Evolutionary conservation across 1,140 invertebrate species (phyloP).

Genomic region (Drosophila kanapiae): DNA sequence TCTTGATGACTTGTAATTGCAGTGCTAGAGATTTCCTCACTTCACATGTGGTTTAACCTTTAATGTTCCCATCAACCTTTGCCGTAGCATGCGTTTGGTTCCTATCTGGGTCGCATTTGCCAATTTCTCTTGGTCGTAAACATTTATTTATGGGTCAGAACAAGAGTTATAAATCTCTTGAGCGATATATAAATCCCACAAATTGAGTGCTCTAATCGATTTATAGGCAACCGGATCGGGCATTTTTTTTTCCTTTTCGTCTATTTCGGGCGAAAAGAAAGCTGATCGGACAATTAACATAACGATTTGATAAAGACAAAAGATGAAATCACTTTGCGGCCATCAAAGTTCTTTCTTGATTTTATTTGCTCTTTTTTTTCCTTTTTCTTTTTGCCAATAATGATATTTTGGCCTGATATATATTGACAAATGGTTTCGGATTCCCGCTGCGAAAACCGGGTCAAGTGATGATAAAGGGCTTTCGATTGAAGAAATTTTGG

Average conservation of each 20-base stretch:
- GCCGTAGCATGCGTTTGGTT: not conserved
- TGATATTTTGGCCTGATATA: slow-evolving; percentile 39
- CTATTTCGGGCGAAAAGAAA: slow-evolving; percentile 32
- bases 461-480: slow-evolving; percentile 66
- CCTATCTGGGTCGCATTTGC: slow-evolving; percentile 20
- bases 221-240: slow-evolving; percentile 1
- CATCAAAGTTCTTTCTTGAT: slow-evolving; percentile 24
- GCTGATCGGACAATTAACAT: slow-evolving; percentile 42
- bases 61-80: slow-evolving; percentile 36
- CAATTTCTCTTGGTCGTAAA: slow-evolving; percentile 29
- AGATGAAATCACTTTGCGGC: slow-evolving; percentile 16
- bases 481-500: slow-evolving; percentile 34
- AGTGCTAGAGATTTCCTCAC: slow-evolving; percentile 4
- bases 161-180: slow-evolving; percentile 15
- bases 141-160: slow-evolving; percentile 10
- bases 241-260: not conserved
- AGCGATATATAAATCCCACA: slow-evolving; percentile 7
- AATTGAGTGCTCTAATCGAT: slow-evolving; percentile 24
- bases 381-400: slow-evolving; percentile 6
- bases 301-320: slow-evolving; percentile 47
- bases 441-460: slow-evolving; percentile 41
- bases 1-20: slow-evolving; percentile 13
- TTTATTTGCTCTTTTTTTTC: not conserved
- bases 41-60: slow-evolving; percentile 38
- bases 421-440: slow-evolving; percentile 69